phyloP scores from a whole-genome alignment of 2,888 invertebrate species.

The Agonopterix subpropinquella region DNA sequence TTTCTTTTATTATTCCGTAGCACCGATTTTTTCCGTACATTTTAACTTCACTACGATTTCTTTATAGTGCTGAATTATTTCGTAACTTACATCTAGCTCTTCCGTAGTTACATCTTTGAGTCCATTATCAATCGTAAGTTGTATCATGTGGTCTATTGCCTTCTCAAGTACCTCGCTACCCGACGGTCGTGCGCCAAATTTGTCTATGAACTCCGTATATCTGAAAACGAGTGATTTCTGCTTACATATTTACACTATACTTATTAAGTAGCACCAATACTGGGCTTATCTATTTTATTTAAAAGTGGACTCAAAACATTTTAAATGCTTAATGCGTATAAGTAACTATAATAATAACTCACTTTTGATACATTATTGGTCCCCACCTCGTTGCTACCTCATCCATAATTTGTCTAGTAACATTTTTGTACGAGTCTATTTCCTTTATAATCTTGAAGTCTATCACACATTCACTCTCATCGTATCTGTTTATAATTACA shows the following conservation, averaged over 20 bases:
- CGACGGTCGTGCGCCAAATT: conserved; percentile 78
- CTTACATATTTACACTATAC: conserved; percentile 3
- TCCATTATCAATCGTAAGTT: conserved; percentile 34
- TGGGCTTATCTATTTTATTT: no score
- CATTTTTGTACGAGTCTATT: conserved; percentile 71
- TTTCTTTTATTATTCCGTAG: neutral
- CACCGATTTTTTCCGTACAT: neutral
- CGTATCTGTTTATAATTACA: conserved; percentile 25
- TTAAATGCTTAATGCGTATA: no score
- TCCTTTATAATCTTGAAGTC: conserved; percentile 45
- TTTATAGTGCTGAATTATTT: neutral
- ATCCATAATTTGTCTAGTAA: conserved; percentile 62
- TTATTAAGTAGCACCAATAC: no score
- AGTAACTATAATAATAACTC: conserved; percentile 15
- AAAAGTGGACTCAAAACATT: no score
- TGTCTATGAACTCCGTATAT: conserved; percentile 48
- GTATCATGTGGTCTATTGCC: conserved; percentile 79
- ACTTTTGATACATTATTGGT: conserved; percentile 67
- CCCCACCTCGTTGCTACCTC: conserved; percentile 59
- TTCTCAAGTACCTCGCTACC: conserved; percentile 77
- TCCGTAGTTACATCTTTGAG: conserved; percentile 80
- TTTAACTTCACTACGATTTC: neutral
- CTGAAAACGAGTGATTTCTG: conserved; percentile 18
- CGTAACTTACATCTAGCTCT: conserved; percentile 53
- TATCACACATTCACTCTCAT: conserved; percentile 23